Evolutionary conservation across 2,113 vertebrate species (phyloP), one percentile per base, ranked within the genome.

Genomic region (Rostratula benghalensis): DNA sequence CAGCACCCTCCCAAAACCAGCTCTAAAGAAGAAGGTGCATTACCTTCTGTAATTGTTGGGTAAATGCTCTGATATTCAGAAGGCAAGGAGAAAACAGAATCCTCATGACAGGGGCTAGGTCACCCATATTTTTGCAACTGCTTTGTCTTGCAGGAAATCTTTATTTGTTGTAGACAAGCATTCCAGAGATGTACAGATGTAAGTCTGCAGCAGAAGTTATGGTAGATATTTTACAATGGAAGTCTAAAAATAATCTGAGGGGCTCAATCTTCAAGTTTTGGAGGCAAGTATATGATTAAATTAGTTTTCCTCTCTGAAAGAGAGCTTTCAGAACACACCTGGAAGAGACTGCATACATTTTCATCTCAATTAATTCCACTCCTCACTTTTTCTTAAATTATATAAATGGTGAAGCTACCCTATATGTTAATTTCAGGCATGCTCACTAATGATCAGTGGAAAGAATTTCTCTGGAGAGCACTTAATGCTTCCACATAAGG

Each of bases 31-130:
- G 28, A 48, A 56, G 20, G 11, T 35, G 18, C 13, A 10, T 81
- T 60, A 60, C 3, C 60, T 9, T 13, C 6, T 10, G 2, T 8
- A 8, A 21, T 46, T 30, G 7, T 63, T 59, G 13, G 22, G 14
- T 24, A 75, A 77, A 23, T 60, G 24, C 15, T 28, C 57, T 19
- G 33, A 60, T 51, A 71, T 3, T 69, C 41, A 57, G 39, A 51
- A 71, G 20, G 7, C 25, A 82, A 59, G 37, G 50, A 77, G n/a
- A 7, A 80, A 65, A 73, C 8, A 63, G 41, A 41, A 4, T 22
- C 3, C 3, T 68, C 9, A 4, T 17, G 14, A 43, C 10, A 8
- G 9, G 24, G 8, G 7, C 4, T 2, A 21, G 8, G 4, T 43
- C 80, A 78, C 18, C 10, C 30, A 33, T 20, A 56, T 27, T 76